A percentile compares a stretch with the other conserved stretches of the same genome.
Conservation (phyloP, 2,797 vertebrate genomes). For the Mionectes olivaceus region DNA sequence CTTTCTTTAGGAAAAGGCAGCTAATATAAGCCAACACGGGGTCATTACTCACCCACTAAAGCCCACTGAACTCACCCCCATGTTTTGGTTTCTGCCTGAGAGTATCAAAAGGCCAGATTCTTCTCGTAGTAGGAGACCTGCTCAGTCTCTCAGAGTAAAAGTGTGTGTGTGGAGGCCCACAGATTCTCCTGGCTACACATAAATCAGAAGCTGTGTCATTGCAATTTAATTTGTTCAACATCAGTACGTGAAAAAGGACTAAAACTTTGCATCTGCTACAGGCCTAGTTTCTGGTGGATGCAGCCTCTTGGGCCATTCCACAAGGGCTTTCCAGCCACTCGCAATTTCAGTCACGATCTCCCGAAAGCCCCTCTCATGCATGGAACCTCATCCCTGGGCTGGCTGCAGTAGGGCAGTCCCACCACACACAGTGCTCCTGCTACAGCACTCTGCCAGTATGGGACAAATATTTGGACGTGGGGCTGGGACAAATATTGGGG, state of each 20-base stretch:
- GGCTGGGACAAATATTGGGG: too few species aligned
- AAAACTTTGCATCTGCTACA: neutral
- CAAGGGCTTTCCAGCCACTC: neutral
- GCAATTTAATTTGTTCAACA: neutral
- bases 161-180: fast-evolving
- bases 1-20: neutral
- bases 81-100: neutral
- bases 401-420: neutral
- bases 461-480: neutral
- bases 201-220: neutral
- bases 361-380: neutral
- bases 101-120: neutral
- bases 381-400: neutral
- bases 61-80: neutral
- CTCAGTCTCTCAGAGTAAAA: neutral
- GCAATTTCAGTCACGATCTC: neutral
- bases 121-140: neutral
- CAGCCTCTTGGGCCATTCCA: neutral
- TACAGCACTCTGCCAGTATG: neutral
- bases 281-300: neutral
- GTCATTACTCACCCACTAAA: neutral
- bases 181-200: neutral
- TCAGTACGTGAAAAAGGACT: neutral
- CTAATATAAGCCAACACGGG: neutral
- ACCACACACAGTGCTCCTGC: neutral